Evolutionary conservation across 30 jellyfish, hydroid and myxozoan genomes (phyloP).

Genomic region (Aurelia aurita): DNA sequence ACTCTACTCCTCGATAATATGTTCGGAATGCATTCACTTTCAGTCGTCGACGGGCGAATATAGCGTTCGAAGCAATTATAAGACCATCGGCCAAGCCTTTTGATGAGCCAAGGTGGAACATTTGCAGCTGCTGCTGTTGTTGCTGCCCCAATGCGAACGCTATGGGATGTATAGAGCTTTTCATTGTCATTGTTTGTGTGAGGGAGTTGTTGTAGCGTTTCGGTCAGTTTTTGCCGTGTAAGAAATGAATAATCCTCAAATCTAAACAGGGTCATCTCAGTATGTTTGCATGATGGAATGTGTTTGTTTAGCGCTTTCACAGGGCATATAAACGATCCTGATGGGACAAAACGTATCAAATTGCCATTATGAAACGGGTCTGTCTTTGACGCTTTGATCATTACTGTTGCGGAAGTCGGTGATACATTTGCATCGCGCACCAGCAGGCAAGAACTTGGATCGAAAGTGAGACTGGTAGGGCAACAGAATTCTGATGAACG

Average conservation of each 20-base stretch:
- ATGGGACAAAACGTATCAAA: neutral
- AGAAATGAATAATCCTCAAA: neutral
- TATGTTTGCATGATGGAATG: neutral
- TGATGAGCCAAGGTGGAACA: too few species aligned
- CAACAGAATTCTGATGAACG: too few species aligned
- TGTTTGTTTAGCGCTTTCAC: slow-evolving; percentile 4
- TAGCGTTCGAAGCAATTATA: too few species aligned
- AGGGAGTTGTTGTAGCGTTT: too few species aligned
- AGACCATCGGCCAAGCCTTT: too few species aligned
- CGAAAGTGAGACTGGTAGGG: too few species aligned
- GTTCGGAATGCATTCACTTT: too few species aligned
- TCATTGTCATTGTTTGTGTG: too few species aligned
- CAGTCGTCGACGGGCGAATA: too few species aligned
- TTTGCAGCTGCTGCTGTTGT: slow-evolving; percentile 30
- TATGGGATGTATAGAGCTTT: neutral
- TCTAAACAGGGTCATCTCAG: neutral
- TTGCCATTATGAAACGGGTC: slow-evolving; percentile 39
- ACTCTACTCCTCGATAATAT: too few species aligned
- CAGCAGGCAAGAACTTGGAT: neutral
- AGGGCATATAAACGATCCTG: neutral
- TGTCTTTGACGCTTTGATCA: slow-evolving; percentile 10
- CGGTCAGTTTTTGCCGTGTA: slow-evolving; percentile 12
- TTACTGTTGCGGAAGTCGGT: neutral
- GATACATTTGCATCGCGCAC: neutral
- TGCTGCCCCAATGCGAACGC: slow-evolving; percentile 28